phyloP scores from a whole-genome alignment of 2,888 invertebrate genomes.

The Heliconius charithonia region DNA sequence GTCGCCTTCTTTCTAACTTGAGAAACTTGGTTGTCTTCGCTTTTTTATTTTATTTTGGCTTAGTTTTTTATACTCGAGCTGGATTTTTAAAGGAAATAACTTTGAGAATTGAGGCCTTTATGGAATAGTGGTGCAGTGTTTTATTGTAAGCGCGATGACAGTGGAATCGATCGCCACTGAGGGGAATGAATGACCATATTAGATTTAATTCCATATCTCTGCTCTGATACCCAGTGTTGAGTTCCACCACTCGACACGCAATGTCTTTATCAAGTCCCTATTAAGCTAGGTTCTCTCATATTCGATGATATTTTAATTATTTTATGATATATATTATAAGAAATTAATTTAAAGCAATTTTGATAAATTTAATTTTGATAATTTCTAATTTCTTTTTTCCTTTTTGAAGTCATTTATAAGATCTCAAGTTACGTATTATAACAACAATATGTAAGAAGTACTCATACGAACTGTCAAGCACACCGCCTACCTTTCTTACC shows the following conservation, averaged over 20 bases:
- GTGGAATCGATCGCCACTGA: background rate
- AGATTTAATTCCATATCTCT: too few relatives aligned
- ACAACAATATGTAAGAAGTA: background rate
- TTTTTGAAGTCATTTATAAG: background rate
- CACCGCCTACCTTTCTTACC: background rate
- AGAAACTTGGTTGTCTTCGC: constrained; percentile 27
- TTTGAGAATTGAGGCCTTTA: background rate
- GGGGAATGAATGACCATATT: too few relatives aligned
- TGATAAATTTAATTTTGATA: too few relatives aligned
- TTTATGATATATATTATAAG: too few relatives aligned
- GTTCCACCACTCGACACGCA: background rate
- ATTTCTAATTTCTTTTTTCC: too few relatives aligned
- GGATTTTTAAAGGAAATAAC: background rate
- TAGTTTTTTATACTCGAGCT: background rate
- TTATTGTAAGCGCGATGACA: background rate
- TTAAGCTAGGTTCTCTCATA: too few relatives aligned
- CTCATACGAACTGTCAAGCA: background rate
- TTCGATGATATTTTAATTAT: too few relatives aligned
- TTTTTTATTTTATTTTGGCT: constrained; percentile 9
- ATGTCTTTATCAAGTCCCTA: too few relatives aligned
- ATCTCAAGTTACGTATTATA: background rate
- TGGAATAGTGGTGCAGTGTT: background rate
- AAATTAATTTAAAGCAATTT: too few relatives aligned
- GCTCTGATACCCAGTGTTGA: background rate
- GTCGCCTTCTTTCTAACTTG: constrained; percentile 35